These are phyloP conservation scores for Stenolophus ochropezus DNA, from an alignment of 2,888 invertebrate genomes.

Conservation along the genomic window DNA sequence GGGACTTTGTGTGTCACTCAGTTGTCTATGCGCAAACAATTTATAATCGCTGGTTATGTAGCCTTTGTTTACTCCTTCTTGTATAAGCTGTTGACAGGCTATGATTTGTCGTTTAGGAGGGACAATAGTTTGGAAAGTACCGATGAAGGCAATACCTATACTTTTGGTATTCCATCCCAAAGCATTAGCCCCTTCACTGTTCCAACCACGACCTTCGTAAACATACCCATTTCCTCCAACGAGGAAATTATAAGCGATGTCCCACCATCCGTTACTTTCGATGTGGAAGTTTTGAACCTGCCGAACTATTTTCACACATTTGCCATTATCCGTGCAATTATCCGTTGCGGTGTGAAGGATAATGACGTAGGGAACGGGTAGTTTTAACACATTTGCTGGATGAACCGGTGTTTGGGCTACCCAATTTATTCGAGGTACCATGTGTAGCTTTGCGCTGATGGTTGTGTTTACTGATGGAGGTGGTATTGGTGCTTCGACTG, in stretches of 20 bases:
- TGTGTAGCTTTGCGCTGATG: conserved; percentile 71
- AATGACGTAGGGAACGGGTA: conserved; percentile 76
- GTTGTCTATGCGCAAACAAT: conserved; percentile 81
- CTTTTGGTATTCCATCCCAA: conserved; percentile 80
- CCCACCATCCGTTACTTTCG: conserved; percentile 78
- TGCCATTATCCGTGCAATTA: conserved; percentile 76
- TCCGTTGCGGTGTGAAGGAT: conserved; percentile 81
- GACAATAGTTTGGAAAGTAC: conserved; percentile 78
- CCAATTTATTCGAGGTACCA: conserved; percentile 78
- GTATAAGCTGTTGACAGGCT: conserved; percentile 79
- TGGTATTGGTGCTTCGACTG: conserved; percentile 64
- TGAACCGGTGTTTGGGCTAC: conserved; percentile 77
- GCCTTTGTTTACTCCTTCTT: conserved; percentile 77
- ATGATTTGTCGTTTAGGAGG: conserved; percentile 77
- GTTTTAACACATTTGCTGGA: conserved; percentile 70
- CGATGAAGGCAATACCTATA: conserved; percentile 84
- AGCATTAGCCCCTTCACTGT: conserved; percentile 82
- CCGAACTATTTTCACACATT: conserved; percentile 78
- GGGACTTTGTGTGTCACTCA: conserved; percentile 81
- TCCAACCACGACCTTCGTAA: conserved; percentile 87
- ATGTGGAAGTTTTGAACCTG: conserved; percentile 82
- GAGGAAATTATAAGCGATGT: conserved; percentile 86
- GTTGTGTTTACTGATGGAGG: conserved; percentile 64
- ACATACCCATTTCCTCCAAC: conserved; percentile 86
- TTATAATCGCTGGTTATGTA: conserved; percentile 80